Percentiles rank a stretch among this genome's conserved stretches.
phyloP scores from a whole-genome alignment of 2,888 invertebrate species.

The Idaea dimidiata region DNA sequence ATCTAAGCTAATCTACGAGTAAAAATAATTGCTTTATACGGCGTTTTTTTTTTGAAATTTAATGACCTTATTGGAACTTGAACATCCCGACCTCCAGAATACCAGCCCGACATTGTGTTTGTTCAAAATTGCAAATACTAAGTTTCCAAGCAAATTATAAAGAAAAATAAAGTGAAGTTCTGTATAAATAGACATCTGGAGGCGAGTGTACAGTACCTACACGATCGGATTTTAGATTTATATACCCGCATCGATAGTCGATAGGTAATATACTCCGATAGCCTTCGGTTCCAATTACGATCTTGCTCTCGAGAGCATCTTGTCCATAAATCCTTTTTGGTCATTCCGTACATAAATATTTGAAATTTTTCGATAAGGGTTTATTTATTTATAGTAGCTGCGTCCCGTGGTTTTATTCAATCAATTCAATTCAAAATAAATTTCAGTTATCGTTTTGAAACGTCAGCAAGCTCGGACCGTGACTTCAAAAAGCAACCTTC shows the following conservation, averaged over 20 bases:
- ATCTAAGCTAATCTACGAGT: too few species aligned
- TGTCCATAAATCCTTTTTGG: neutral
- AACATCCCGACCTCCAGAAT: too few species aligned
- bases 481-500: too few species aligned
- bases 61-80: too few species aligned
- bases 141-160: neutral
- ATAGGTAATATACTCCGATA: neutral
- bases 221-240: neutral
- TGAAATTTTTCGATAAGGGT: neutral
- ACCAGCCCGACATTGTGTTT: too few species aligned
- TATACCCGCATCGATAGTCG: neutral
- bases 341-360: neutral
- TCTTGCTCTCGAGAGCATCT: neutral
- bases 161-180: neutral
- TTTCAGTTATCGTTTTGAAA: too few species aligned
- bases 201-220: neutral
- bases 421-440: too few species aligned
- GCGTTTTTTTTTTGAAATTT: too few species aligned
- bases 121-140: neutral
- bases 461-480: too few species aligned
- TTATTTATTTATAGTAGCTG: neutral
- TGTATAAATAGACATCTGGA: neutral
- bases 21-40: too few species aligned
- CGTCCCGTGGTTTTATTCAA: too few species aligned
- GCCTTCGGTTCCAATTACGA: neutral